Evolutionary conservation across 64 coral and sea anemone genomes (phyloP).

Genomic region (Dendronephthya gigantea): DNA sequence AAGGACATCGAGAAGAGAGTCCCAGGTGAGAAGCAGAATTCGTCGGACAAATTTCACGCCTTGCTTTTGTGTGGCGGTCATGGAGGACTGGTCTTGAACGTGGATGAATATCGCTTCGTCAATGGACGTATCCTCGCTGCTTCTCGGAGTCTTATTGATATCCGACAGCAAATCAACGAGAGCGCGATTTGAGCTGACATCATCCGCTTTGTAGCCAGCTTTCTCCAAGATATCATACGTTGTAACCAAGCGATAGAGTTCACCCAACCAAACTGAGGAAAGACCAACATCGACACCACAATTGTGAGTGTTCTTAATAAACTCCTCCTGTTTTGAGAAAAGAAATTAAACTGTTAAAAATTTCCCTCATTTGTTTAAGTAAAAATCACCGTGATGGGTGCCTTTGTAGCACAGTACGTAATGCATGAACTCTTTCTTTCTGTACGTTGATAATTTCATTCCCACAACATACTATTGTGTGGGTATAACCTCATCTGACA

Average conservation of each 20-base stretch:
- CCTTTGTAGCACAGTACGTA: too few species aligned
- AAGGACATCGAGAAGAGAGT: conserved; percentile 79
- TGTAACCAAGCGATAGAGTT: conserved; percentile 82
- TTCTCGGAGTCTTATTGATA: conserved; percentile 6
- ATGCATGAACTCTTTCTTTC: too few species aligned
- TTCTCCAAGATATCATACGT: conserved; percentile 91
- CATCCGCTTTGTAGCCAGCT: conserved; percentile 60
- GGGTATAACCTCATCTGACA: too few species aligned
- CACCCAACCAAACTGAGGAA: conserved; percentile 88
- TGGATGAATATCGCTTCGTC: conserved; percentile 54
- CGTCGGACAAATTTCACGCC: conserved; percentile 84
- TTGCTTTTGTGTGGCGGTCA: conserved; percentile 59
- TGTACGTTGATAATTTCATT: too few species aligned
- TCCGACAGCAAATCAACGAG: conserved; percentile 62
- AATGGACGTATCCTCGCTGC: conserved; percentile 26
- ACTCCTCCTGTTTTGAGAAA: conserved; percentile 35
- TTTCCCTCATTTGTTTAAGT: not conserved
- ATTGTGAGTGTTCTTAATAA: conserved; percentile 31
- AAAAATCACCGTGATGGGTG: too few species aligned
- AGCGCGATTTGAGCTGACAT: conserved; percentile 50
- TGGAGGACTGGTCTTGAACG: conserved; percentile 50
- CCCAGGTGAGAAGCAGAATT: conserved; percentile 77
- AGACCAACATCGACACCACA: conserved; percentile 62
- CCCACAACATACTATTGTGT: too few species aligned
- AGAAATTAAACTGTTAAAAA: not conserved